phyloP scores from a whole-genome alignment of 2,888 invertebrate species.

The Leptopilina syphax region DNA sequence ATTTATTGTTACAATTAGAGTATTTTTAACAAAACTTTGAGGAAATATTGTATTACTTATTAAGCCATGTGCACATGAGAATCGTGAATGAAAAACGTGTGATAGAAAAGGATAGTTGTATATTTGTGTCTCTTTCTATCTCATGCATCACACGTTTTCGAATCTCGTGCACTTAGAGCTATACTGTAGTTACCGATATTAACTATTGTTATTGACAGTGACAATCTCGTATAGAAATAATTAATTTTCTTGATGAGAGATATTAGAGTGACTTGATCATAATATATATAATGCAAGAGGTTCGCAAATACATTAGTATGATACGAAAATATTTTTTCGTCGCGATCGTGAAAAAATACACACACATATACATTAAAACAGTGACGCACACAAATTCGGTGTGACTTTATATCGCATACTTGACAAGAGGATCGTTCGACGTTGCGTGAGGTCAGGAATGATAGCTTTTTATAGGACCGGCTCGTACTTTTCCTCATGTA shows the following conservation, averaged over 20 bases:
- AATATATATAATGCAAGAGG: neutral
- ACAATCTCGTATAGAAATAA: neutral
- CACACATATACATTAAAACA: conserved; percentile 45
- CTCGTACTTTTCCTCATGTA: conserved; percentile 53
- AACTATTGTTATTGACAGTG: no score
- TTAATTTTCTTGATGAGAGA: conserved; percentile 19
- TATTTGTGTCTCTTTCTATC: no score
- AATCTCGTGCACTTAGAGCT: no score
- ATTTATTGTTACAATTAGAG: no score
- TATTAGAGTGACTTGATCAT: neutral
- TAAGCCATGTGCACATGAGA: no score
- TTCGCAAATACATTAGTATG: neutral
- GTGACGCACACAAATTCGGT: conserved; percentile 41
- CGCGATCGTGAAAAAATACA: conserved; percentile 35
- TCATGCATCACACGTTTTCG: no score
- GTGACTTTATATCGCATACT: conserved; percentile 58
- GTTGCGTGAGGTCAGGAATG: conserved; percentile 74
- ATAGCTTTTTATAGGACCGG: conserved; percentile 71
- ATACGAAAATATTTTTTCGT: conserved; percentile 25
- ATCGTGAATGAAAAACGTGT: no score
- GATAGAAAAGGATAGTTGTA: no score
- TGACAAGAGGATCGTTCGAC: conserved; percentile 59
- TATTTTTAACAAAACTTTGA: no score
- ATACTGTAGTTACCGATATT: no score
- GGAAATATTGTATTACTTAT: no score